phyloP scores from a whole-genome alignment of 2,113 vertebrate genomes.

The Urocynchramus pylzowi region DNA sequence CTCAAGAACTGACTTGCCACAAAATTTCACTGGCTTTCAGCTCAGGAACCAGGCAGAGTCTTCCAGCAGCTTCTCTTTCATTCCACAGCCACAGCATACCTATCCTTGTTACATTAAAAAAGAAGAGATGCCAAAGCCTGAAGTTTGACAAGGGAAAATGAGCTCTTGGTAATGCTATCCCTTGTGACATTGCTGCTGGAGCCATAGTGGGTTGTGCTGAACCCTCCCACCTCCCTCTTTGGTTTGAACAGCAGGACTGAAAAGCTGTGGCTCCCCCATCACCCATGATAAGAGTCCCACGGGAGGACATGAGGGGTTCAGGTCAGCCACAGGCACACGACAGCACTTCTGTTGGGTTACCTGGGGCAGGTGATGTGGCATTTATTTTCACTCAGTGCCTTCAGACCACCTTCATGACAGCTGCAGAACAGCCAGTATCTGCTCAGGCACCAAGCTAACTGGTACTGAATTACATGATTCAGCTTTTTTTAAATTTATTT shows the following conservation, averaged over 20 bases:
- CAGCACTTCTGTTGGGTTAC: neutral
- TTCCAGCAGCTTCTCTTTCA: neutral
- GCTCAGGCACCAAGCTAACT: neutral
- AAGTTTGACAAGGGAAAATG: neutral
- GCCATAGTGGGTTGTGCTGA: accelerated
- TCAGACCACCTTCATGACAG: neutral
- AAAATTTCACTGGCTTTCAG: neutral
- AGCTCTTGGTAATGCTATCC: neutral
- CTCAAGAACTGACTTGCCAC: conserved; percentile 20
- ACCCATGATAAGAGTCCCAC: accelerated
- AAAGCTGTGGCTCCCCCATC: neutral
- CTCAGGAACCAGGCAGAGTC: neutral
- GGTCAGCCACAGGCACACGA: neutral
- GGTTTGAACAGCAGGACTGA: neutral
- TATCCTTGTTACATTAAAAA: neutral
- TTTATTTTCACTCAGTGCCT: neutral
- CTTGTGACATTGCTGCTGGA: neutral
- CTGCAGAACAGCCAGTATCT: neutral
- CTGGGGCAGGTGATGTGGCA: neutral
- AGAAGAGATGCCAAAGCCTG: neutral
- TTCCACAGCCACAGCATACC: neutral
- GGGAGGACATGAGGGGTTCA: accelerated
- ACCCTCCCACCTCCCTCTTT: neutral
- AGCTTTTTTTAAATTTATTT: neutral
- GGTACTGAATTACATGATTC: neutral